Base-by-base conservation (phyloP, 2,888 invertebrate species). In the Palloptera scutellata region DNA sequence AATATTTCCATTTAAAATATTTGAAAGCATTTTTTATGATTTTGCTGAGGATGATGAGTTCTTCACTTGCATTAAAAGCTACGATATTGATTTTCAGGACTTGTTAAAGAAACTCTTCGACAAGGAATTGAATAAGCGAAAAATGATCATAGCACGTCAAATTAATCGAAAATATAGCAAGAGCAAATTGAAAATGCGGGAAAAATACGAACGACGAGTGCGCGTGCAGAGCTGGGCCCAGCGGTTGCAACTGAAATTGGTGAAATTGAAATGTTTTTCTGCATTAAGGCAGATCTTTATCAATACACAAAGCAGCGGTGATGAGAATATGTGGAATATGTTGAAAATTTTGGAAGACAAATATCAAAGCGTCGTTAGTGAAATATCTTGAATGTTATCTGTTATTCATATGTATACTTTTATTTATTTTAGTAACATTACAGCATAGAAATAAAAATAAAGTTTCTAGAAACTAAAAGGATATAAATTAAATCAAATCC, bases 211-310 rank as follows among this genome's bases (percentile, higher is more conserved):
- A 19, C 67, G 71, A 1, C 70, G 73, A 12, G 41, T 79, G 2
- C 65, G 64, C 4, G 57, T 72, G 55, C 77, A 78, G 55, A 67
- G 72, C 4, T 68, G 65, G 17, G 73, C 74, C 0, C 77, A 79
- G 19, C 66, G 74, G 6, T 61, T 78, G 53, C 72, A 76, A 61
- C 63, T 80, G 2, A 73, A 76, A 12, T 65, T 78, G 1, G 70
- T 67, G 10, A 78, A 77, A 51, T 71, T 77, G 52, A 71, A 77
- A 0, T 77, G 76, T 64, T 71, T 81, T 59, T 72, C 73, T 1
- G 61, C 77, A 13, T 40, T 83, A 54, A 73, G 77, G 9, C 72
- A 78, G 61, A 68, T 78, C 5, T 81, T 81, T n/a, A 41, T 76
- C 0, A 71, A 64, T 9, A 76, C 66, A 19, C 77, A 74, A n/a